Conservation (phyloP, 2,888 invertebrate species). For the Caenorhabditis doughertyi region DNA sequence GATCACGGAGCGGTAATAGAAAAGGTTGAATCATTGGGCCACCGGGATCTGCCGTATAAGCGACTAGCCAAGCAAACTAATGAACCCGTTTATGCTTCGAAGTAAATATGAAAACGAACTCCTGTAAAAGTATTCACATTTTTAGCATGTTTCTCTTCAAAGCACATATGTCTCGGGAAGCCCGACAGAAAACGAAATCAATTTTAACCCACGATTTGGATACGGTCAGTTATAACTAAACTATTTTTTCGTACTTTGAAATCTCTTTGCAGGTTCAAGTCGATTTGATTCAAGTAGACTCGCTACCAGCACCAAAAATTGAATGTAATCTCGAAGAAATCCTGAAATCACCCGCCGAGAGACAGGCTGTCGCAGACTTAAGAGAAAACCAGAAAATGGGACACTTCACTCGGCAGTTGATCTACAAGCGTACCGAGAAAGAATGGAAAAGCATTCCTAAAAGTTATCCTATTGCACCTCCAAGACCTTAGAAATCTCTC, state of each 20-base stretch:
- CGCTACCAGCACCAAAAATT: constrained; percentile 42
- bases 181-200: constrained; percentile 70
- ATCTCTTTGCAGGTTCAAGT: constrained; percentile 73
- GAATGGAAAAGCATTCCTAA: constrained; percentile 81
- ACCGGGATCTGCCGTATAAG: constrained; percentile 78
- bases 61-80: constrained; percentile 76
- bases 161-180: constrained; percentile 75
- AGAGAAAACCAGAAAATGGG: constrained; percentile 80
- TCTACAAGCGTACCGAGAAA: constrained; percentile 80
- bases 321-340: constrained; percentile 79
- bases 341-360: constrained; percentile 79
- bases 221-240: constrained; percentile 63
- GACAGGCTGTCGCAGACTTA: constrained; percentile 77
- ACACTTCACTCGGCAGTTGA: constrained; percentile 80
- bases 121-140: constrained; percentile 18
- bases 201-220: constrained; percentile 78
- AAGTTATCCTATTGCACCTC: constrained; percentile 79
- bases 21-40: constrained; percentile 78
- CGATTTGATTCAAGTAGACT: constrained; percentile 70
- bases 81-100: constrained; percentile 78
- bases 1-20: constrained; percentile 81
- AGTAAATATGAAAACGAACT: constrained; percentile 69
- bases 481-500: constrained; percentile 57
- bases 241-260: background rate
- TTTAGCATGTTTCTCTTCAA: constrained; percentile 76